Conservation (phyloP, 2,888 invertebrate species). For the Xestia xanthographa region DNA sequence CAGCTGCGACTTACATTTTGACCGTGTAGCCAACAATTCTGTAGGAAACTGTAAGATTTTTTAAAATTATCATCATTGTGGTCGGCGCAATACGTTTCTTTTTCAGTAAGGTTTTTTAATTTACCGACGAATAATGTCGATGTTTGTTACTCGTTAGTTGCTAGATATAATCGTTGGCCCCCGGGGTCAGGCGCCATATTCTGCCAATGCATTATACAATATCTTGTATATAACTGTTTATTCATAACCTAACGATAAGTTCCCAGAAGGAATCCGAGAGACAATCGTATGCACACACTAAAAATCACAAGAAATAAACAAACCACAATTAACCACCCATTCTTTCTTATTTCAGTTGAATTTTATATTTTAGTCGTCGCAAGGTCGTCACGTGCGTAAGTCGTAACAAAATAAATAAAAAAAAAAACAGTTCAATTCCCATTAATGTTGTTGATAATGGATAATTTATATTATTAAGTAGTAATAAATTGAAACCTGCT, state of each 20-base stretch:
- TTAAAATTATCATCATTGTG: too few species aligned
- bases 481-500: neutral
- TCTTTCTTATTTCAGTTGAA: neutral
- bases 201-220: neutral
- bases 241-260: neutral
- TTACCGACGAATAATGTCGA: too few species aligned
- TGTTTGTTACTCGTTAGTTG: too few species aligned
- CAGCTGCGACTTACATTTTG: too few species aligned
- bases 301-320: slow-evolving; percentile 17
- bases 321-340: slow-evolving; percentile 10
- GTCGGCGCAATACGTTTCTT: too few species aligned
- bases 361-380: neutral
- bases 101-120: too few species aligned
- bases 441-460: neutral
- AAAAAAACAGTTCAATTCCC: slow-evolving; percentile 31
- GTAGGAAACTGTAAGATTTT: too few species aligned
- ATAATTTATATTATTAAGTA: slow-evolving; percentile 7
- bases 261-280: neutral
- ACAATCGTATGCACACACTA: slow-evolving; percentile 16
- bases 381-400: neutral
- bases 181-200: neutral
- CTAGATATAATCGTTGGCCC: too few species aligned
- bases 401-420: slow-evolving; percentile 33
- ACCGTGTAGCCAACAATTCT: too few species aligned
- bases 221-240: slow-evolving; percentile 1